phyloP scores from a whole-genome alignment of 2,888 invertebrate species.

The Brachynemurus nebulosus region DNA sequence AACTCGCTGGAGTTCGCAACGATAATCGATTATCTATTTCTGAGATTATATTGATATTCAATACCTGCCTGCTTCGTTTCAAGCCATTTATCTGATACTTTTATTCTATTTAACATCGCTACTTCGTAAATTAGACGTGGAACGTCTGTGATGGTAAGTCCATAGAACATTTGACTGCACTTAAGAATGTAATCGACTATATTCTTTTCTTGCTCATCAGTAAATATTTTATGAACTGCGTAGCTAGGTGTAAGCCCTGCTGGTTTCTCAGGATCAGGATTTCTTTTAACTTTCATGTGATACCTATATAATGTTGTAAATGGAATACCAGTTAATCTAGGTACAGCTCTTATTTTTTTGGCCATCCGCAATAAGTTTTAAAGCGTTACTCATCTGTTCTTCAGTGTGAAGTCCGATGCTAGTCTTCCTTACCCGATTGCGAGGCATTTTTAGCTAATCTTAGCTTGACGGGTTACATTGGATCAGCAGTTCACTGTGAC shows the following conservation, averaged over 20 bases:
- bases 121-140: constrained; percentile 14
- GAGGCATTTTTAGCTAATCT: too few species aligned
- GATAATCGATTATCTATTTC: constrained; percentile 14
- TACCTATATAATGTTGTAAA: too few species aligned
- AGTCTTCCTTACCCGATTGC: too few species aligned
- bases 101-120: constrained; percentile 13
- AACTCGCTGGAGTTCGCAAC: constrained; percentile 9
- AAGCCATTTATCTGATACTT: constrained; percentile 18
- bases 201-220: neutral
- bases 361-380: too few species aligned
- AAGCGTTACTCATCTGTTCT: too few species aligned
- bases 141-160: constrained; percentile 12
- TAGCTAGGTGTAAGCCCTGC: neutral
- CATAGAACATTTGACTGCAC: constrained; percentile 12
- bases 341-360: too few species aligned
- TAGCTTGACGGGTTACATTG: too few species aligned
- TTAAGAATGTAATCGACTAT: neutral
- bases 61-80: constrained; percentile 16
- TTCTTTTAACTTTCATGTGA: too few species aligned
- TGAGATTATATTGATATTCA: constrained; percentile 16
- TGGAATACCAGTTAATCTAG: too few species aligned
- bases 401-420: too few species aligned
- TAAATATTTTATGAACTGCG: neutral
- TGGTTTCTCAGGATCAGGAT: too few species aligned
- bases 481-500: too few species aligned